A percentile compares a stretch with the other conserved stretches of the same genome.
Evolutionary conservation across 92 coral and sea anemone genomes (phyloP).

Genomic region (Palythoa heliodiscus): DNA sequence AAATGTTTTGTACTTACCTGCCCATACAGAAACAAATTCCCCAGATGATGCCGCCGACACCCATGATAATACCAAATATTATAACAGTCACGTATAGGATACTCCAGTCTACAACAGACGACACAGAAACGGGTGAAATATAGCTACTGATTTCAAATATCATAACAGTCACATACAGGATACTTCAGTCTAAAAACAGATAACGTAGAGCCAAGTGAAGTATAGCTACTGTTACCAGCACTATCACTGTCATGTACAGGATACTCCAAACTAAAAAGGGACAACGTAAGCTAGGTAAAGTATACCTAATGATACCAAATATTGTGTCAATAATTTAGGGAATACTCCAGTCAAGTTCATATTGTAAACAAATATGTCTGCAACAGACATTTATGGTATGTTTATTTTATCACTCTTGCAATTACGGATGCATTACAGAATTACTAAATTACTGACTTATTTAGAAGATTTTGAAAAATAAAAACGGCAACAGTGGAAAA

Average conservation of each 20-base stretch:
- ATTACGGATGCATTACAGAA: too few species aligned
- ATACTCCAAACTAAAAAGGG: too few species aligned
- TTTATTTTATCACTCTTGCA: too few species aligned
- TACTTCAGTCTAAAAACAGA: conserved; percentile 86
- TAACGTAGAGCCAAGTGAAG: neutral
- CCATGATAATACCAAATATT: conserved; percentile 94
- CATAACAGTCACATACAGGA: conserved; percentile 89
- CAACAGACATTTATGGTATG: too few species aligned
- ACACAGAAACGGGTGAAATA: neutral
- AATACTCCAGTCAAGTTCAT: too few species aligned
- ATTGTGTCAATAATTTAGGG: too few species aligned
- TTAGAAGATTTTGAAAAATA: too few species aligned
- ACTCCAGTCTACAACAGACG: conserved; percentile 85
- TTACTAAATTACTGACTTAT: too few species aligned
- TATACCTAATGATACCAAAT: too few species aligned
- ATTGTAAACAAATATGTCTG: too few species aligned
- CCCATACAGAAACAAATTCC: conserved; percentile 97
- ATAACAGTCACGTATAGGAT: conserved; percentile 93
- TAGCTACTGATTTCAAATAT: neutral
- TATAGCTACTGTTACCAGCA: neutral
- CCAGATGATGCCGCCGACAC: conserved; percentile 94
- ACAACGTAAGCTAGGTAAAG: too few species aligned
- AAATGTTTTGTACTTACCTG: conserved; percentile 64
- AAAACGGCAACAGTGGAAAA: too few species aligned
- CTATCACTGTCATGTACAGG: conserved; percentile 70